Conservation (phyloP, 2,888 invertebrate species). For the Drosophila villosipedis region DNA sequence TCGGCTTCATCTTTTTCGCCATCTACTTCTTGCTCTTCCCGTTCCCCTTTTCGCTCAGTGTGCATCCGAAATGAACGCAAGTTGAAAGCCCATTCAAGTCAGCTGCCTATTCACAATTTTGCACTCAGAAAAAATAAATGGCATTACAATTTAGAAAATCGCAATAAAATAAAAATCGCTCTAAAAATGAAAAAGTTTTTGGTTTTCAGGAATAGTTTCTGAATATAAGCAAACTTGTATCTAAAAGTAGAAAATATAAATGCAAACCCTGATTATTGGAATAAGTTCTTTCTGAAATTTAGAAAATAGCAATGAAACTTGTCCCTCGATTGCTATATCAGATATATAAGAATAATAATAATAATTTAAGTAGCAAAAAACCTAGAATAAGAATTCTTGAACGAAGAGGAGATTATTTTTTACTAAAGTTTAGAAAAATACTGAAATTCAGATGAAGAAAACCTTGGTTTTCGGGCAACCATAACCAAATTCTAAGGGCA, state of each 20-base stretch:
- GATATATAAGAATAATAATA: background rate
- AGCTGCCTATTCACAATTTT: background rate
- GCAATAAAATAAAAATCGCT: background rate
- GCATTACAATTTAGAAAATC: background rate
- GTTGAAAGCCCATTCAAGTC: constrained; percentile 41
- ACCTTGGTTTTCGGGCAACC: background rate
- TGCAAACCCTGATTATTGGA: background rate
- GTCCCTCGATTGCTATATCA: background rate
- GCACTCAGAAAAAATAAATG: background rate
- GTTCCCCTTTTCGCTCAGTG: background rate
- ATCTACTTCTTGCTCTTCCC: background rate
- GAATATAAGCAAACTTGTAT: too few species aligned
- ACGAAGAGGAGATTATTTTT: background rate
- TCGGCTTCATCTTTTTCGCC: background rate
- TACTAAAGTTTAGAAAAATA: background rate
- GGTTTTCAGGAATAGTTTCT: too few species aligned
- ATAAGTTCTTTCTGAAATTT: background rate
- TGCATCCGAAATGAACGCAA: constrained; percentile 42
- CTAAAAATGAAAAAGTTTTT: background rate
- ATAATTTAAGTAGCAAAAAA: background rate
- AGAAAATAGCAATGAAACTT: background rate
- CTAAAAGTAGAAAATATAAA: background rate
- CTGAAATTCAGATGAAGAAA: background rate
- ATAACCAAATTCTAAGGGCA: background rate
- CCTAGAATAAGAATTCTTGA: background rate